A percentile compares a stretch with the other conserved stretches of the same genome.
These are phyloP conservation scores for Beroe forskalii DNA, from an alignment of 37 sponge, comb jelly and placozoan genomes.

Conservation along the genomic window DNA sequence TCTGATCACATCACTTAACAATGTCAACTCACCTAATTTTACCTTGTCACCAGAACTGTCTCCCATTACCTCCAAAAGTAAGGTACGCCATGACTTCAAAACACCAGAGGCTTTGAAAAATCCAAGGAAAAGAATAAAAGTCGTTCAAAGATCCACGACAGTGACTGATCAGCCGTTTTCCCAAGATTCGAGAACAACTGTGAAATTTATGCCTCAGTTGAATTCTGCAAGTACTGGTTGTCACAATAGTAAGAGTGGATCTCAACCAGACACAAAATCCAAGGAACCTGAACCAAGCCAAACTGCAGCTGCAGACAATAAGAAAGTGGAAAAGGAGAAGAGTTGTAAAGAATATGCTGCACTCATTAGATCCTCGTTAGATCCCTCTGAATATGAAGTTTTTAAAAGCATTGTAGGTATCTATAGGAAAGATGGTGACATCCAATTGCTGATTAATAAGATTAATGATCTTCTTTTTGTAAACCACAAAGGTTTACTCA, in stretches of 20 bases:
- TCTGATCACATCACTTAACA: background rate
- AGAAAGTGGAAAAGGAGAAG: background rate
- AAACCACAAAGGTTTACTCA: slow-evolving; percentile 10
- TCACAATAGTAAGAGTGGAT: no score
- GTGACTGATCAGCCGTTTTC: no score
- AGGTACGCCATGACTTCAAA: background rate
- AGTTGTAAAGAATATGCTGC: background rate
- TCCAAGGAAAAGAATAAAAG: background rate
- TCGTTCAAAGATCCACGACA: no score
- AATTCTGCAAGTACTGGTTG: no score
- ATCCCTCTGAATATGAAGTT: background rate
- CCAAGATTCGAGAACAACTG: no score
- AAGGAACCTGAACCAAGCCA: no score
- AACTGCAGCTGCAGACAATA: background rate
- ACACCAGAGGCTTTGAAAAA: slow-evolving; percentile 47
- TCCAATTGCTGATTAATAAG: background rate
- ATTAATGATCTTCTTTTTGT: background rate
- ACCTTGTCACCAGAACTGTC: background rate
- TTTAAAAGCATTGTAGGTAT: background rate
- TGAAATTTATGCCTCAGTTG: no score
- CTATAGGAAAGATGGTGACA: background rate
- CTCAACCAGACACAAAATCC: no score
- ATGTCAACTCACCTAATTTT: background rate
- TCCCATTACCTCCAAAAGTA: background rate
- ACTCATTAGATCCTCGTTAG: background rate